Conservation (phyloP, 2,113 vertebrate species). For the Accipiter cooperii region DNA sequence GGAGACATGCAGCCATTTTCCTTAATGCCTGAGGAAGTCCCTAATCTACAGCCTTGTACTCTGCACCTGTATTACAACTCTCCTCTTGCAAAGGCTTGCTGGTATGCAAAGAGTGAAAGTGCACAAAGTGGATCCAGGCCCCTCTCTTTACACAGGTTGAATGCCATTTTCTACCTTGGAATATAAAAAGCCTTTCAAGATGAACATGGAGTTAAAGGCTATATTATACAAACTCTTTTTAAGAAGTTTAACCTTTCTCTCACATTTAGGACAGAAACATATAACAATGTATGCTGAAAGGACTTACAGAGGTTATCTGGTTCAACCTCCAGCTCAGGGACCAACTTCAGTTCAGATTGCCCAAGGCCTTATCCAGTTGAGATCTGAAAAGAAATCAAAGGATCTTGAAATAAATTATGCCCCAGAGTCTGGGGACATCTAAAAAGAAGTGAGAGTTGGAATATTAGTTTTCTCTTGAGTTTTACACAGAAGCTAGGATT, state of each 20-base stretch:
- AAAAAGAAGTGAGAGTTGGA: background rate
- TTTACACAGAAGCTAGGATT: background rate
- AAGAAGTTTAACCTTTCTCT: background rate
- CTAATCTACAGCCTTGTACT: background rate
- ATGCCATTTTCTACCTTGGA: background rate
- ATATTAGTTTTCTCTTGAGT: background rate
- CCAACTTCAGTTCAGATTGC: background rate
- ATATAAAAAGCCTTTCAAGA: background rate
- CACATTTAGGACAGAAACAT: background rate
- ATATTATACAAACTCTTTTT: background rate
- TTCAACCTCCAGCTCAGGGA: background rate
- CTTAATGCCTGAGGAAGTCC: background rate
- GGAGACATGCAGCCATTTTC: background rate
- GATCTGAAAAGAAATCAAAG: background rate
- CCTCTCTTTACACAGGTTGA: background rate
- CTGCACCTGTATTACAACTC: background rate
- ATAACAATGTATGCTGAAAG: background rate
- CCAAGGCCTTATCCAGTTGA: background rate
- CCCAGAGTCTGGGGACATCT: background rate
- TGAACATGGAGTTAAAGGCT: background rate
- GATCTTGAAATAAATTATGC: background rate
- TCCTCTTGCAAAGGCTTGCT: background rate
- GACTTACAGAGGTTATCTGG: background rate
- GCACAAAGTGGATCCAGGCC: background rate
- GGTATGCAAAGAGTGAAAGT: background rate